Percentiles rank a stretch among this genome's conserved stretches.
These are phyloP conservation scores for Diacarnus erythraeanus DNA, from an alignment of 37 sponge, comb jelly and placozoan genomes.

Conservation along the genomic window DNA sequence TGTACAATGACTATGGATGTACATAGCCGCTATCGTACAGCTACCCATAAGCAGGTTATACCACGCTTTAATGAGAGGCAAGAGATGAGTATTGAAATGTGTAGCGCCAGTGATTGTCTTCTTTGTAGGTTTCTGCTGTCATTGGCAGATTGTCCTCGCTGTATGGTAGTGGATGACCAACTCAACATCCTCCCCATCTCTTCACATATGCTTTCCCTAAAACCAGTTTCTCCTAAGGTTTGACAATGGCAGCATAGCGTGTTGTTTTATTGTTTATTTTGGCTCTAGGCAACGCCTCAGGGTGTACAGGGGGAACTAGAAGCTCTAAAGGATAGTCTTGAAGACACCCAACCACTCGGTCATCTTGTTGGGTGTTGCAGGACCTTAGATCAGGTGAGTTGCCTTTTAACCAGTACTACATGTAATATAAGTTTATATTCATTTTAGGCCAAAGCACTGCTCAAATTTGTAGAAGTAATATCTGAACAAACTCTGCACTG, in stretches of 20 bases:
- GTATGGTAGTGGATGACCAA: conserved; percentile 89
- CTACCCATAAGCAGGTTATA: conserved; percentile 84
- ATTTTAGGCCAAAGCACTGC: conserved; percentile 79
- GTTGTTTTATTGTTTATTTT: too few relatives aligned
- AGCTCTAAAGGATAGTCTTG: conserved; percentile 75
- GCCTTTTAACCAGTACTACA: too few relatives aligned
- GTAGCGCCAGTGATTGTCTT: too few relatives aligned
- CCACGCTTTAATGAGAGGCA: conserved; percentile 95
- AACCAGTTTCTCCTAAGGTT: conserved; percentile 14
- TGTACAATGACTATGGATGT: conserved; percentile 95
- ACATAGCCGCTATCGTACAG: conserved; percentile 86
- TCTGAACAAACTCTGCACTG: conserved; percentile 89
- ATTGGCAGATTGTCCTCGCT: conserved; percentile 68
- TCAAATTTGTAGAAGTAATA: conserved; percentile 90
- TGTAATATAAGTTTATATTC: neutral
- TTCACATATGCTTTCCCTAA: conserved; percentile 49
- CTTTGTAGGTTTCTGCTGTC: conserved; percentile 85
- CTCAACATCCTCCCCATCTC: conserved; percentile 90
- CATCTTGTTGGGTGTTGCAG: conserved; percentile 58
- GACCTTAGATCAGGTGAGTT: conserved; percentile 86
- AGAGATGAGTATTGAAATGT: neutral
- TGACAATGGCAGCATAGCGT: too few relatives aligned
- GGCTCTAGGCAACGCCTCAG: neutral
- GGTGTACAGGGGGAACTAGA: too few relatives aligned
- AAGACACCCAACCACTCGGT: conserved; percentile 91